Evolutionary conservation across 1,140 invertebrate species (phyloP), one percentile per base, ranked within the genome.

Genomic region (Linepithema humile): DNA sequence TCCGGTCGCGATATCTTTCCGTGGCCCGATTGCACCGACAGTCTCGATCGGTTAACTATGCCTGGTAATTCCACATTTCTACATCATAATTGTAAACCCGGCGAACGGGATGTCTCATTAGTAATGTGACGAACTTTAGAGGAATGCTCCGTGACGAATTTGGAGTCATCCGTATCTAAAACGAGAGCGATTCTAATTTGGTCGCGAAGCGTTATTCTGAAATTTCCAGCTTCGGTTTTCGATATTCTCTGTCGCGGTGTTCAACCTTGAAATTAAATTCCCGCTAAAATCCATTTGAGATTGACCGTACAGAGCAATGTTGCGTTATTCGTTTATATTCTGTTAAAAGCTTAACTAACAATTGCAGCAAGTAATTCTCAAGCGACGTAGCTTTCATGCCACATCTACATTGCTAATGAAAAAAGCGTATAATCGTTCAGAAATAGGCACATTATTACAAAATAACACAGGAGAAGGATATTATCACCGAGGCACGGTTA

Each of bases 1-100:
- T 80, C 75, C 75, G 64, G 64, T 69, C 48, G 62, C 75, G 75
- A 78, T 78, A 78, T 78, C 75, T 78, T 43, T 77, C 57, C 32
- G 26, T n/a, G 40, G 43, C 64, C 32, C 75, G 62, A 53, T 43
- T 38, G 62, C 64, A 43, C 45, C 60, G 43, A 45, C 32, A 55
- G 74, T 20, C 26, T 69, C 12, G 75, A 80, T 80, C 23, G 35
- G 17, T 38, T 12, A 64, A 70, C 26, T 70, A 29, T 17, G 45
- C 29, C 15, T 15, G 29, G 40, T 38, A 15, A 53, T 77, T 65
- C 43, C 26, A 40, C 26, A 43, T 17, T 55, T 69, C 64, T 23
- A 6, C n/a, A 57, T 80, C 23, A 10, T 29, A n/a, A 64, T 53
- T 65, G 6, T 1, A 12, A 40, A 40, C 17, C 17, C 9, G n/a